These are phyloP conservation scores for Tolmerus cingulatus DNA, from an alignment of 2,888 invertebrate genomes.

Conservation along the genomic window DNA sequence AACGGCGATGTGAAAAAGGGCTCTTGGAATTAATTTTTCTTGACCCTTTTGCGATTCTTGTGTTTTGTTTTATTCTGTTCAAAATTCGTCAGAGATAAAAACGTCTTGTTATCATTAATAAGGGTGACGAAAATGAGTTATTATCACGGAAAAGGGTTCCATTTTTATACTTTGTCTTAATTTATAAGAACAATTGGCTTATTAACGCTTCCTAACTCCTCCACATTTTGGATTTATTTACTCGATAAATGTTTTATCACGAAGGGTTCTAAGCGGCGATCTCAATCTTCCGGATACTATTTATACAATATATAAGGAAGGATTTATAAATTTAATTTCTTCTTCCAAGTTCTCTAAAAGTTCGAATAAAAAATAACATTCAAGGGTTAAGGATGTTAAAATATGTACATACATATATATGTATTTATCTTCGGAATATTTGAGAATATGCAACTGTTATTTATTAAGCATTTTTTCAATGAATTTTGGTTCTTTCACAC, in stretches of 20 bases:
- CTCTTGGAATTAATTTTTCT: neutral
- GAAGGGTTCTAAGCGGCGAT: neutral
- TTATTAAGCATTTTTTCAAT: too few species aligned
- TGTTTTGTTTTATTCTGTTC: neutral
- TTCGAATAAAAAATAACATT: too few species aligned
- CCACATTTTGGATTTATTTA: neutral
- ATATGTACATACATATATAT: too few species aligned
- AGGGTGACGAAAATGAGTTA: neutral
- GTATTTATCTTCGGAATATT: too few species aligned
- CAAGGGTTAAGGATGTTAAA: too few species aligned
- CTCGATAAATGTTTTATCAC: neutral
- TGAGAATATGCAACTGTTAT: too few species aligned
- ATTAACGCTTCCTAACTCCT: neutral
- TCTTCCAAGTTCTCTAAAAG: too few species aligned
- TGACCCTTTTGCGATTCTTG: neutral
- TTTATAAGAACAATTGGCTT: neutral
- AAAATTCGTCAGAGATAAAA: neutral
- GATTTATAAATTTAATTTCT: too few species aligned
- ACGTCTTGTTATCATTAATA: neutral
- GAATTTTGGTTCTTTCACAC: too few species aligned
- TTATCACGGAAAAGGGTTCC: neutral
- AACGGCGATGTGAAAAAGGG: neutral
- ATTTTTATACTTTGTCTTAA: neutral
- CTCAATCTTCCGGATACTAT: neutral
- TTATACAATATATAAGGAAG: too few species aligned